Percentiles rank a stretch among this genome's conserved stretches.
phyloP scores from a whole-genome alignment of 2,888 invertebrate genomes.

The Pyrrhosoma nymphula region DNA sequence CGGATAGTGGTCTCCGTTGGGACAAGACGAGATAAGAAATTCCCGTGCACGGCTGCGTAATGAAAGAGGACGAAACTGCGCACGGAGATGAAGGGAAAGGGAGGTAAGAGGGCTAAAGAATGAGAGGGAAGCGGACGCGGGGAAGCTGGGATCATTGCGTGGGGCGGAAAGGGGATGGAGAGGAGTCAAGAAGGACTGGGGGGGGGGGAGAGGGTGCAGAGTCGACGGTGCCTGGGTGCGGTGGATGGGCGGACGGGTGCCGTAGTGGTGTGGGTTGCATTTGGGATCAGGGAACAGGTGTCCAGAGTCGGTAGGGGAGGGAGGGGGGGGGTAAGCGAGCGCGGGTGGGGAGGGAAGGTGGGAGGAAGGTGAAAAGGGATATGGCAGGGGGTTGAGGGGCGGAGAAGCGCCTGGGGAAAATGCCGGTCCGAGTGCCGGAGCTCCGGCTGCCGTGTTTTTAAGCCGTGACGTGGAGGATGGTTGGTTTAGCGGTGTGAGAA shows the following conservation, averaged over 20 bases:
- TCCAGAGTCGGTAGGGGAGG: constrained; percentile 37
- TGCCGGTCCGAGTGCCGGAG: constrained; percentile 35
- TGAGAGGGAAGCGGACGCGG: neutral
- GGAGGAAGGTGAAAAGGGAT: neutral
- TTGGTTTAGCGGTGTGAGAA: constrained; percentile 57
- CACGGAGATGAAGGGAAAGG: neutral
- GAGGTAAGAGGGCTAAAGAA: neutral
- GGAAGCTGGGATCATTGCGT: neutral
- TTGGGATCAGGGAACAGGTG: constrained; percentile 65
- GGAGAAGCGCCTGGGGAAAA: constrained; percentile 38
- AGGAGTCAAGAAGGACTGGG: neutral
- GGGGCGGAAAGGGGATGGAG: neutral
- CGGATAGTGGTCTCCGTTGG: too few relatives aligned
- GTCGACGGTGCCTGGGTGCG: neutral
- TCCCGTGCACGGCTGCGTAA: too few relatives aligned
- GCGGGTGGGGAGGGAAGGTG: neutral
- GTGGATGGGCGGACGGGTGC: neutral
- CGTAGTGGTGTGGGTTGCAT: constrained; percentile 42
- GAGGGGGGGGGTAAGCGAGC: neutral
- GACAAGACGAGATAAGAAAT: too few relatives aligned
- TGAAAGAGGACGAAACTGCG: neutral
- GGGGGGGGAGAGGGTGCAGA: neutral
- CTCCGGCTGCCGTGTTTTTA: constrained; percentile 46
- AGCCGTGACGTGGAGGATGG: constrained; percentile 52
- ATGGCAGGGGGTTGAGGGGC: neutral